A percentile compares a stretch with the other conserved stretches of the same genome.
Evolutionary conservation across 2,888 invertebrate species (phyloP).

Genomic region (Drosophila nigritarsus): DNA sequence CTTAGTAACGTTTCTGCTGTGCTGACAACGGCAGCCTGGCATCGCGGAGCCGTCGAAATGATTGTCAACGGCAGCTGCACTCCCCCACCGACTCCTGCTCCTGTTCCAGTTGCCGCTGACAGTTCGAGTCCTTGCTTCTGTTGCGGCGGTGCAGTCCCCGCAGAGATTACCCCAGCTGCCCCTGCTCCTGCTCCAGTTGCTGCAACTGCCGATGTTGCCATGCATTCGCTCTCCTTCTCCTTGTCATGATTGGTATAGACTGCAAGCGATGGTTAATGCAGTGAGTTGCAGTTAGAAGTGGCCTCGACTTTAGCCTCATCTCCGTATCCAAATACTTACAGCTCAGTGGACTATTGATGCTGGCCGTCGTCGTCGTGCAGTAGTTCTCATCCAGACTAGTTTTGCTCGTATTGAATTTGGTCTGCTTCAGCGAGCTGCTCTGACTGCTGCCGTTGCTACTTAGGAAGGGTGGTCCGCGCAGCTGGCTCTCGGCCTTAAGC

Average conservation of each 20-base stretch:
- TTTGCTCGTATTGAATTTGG: constrained; percentile 82
- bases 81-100: constrained; percentile 29
- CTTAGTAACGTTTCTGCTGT: constrained; percentile 78
- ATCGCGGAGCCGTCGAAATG: constrained; percentile 83
- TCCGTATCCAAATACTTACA: constrained; percentile 79
- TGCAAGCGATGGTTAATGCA: constrained; percentile 47
- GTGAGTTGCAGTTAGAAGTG: neutral
- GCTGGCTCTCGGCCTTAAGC: constrained; percentile 83
- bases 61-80: constrained; percentile 84
- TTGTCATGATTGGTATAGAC: constrained; percentile 85
- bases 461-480: constrained; percentile 72
- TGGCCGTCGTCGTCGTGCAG: constrained; percentile 82
- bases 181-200: constrained; percentile 23
- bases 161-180: constrained; percentile 26
- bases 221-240: constrained; percentile 84
- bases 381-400: constrained; percentile 84
- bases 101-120: constrained; percentile 44
- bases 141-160: constrained; percentile 53
- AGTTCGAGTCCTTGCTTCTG: constrained; percentile 69
- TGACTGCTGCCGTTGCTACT: constrained; percentile 69
- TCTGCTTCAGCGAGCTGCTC: constrained; percentile 73
- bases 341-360: constrained; percentile 84
- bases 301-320: neutral
- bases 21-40: constrained; percentile 69
- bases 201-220: constrained; percentile 68